A percentile compares a stretch with the other conserved stretches of the same genome.
Conservation (phyloP, 2,888 invertebrate genomes). For the Drosophila leonis region DNA sequence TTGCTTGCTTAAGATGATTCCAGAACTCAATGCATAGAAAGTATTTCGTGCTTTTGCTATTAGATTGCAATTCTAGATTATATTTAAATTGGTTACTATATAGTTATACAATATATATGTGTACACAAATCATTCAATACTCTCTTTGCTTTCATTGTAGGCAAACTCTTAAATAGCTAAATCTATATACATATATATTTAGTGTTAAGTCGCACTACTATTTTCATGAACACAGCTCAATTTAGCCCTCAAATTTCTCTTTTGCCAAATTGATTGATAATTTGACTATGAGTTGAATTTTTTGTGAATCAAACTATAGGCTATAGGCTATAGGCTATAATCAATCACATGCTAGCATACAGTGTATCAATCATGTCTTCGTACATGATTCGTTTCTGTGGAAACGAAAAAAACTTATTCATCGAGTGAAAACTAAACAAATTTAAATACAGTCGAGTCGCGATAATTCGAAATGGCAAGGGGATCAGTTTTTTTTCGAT, state of each 20-base stretch:
- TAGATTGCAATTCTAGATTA: background rate
- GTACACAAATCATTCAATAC: background rate
- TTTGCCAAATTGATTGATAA: no score
- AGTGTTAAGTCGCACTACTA: background rate
- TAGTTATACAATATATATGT: background rate
- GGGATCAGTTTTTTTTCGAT: no score
- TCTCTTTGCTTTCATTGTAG: background rate
- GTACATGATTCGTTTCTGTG: no score
- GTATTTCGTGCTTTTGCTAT: background rate
- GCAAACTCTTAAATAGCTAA: background rate
- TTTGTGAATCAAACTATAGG: no score
- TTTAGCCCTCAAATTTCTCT: background rate
- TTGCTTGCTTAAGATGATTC: background rate
- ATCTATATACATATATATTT: background rate
- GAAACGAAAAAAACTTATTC: no score
- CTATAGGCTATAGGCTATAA: no score
- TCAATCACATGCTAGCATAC: no score
- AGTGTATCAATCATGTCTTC: no score
- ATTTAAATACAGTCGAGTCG: no score
- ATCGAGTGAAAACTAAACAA: no score
- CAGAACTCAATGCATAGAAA: background rate
- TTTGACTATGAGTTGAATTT: no score
- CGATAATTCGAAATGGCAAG: no score
- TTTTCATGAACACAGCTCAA: background rate
- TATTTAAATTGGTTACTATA: background rate